Evolutionary conservation across 2,888 invertebrate genomes (phyloP).

Genomic region (Zaprionus obscuricornis): DNA sequence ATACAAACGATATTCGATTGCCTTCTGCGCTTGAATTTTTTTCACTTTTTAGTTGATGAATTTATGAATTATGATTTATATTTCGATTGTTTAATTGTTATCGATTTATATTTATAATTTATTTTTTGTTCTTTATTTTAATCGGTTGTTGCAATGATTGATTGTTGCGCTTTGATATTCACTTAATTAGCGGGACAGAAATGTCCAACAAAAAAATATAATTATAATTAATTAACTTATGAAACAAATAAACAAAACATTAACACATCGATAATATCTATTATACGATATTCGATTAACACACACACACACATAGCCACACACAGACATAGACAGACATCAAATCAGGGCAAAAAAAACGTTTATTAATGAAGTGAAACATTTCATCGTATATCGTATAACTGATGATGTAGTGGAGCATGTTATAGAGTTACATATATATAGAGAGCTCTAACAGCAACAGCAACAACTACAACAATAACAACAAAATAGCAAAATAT

Average conservation of each 20-base stretch:
- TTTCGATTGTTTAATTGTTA: conserved; percentile 1
- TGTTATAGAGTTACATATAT: conserved; percentile 55
- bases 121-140: conserved; percentile 37
- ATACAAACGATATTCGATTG: conserved; percentile 73
- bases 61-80: conserved; percentile 4
- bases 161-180: conserved; percentile 77
- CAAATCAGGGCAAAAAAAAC: conserved; percentile 1
- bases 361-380: background rate
- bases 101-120: conserved; percentile 17
- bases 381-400: conserved; percentile 15
- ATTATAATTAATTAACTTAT: too few species aligned
- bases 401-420: conserved; percentile 65
- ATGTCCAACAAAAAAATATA: conserved; percentile 38
- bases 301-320: conserved; percentile 10
- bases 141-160: conserved; percentile 61
- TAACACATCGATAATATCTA: conserved; percentile 17
- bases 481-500: conserved; percentile 4
- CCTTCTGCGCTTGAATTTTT: conserved; percentile 70
- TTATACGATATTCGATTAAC: conserved; percentile 21
- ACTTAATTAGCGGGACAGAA: conserved; percentile 68
- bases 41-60: conserved; percentile 13
- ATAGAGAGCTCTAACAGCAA: conserved; percentile 28
- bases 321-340: background rate
- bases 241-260: too few species aligned
- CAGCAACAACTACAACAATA: conserved; percentile 15